Percentiles rank a stretch among this genome's conserved stretches.
Conservation (phyloP, 2,797 vertebrate genomes). For the Helostoma temminkii region DNA sequence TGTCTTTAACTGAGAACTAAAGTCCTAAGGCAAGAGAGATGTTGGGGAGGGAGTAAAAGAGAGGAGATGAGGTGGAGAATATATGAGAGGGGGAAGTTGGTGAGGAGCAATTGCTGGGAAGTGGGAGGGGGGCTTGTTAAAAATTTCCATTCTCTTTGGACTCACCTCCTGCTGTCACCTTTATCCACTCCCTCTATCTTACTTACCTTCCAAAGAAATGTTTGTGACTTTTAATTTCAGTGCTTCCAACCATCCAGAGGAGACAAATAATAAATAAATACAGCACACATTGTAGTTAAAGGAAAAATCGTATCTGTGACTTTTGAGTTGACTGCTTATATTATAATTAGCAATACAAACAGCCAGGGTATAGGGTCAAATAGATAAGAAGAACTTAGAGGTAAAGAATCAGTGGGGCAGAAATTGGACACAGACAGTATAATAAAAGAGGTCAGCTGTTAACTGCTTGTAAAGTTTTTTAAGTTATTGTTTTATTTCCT, state of each 20-base stretch:
- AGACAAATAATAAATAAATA: not conserved
- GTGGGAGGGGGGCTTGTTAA: slow-evolving; percentile 51
- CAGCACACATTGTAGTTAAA: not conserved
- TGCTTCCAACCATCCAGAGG: not conserved
- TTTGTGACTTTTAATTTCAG: not conserved
- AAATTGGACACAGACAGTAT: slow-evolving; percentile 2
- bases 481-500: too few relatives aligned
- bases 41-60: slow-evolving; percentile 53
- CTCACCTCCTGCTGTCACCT: slow-evolving; percentile 16
- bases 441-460: too few relatives aligned
- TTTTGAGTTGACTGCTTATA: not conserved
- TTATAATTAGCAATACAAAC: not conserved
- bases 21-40: slow-evolving; percentile 67
- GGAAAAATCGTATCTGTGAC: not conserved
- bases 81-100: slow-evolving; percentile 41
- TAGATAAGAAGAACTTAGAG: too few relatives aligned
- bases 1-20: slow-evolving; percentile 77
- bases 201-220: not conserved
- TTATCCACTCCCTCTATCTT: not conserved
- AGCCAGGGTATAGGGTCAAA: not conserved
- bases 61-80: slow-evolving; percentile 50
- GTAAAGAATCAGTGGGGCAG: not conserved
- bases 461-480: too few relatives aligned
- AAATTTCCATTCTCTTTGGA: slow-evolving; percentile 52
- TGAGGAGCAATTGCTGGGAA: slow-evolving; percentile 49